These are phyloP conservation scores for Liopterus haemorrhoidalis DNA, from an alignment of 2,888 invertebrate genomes.

Conservation along the genomic window DNA sequence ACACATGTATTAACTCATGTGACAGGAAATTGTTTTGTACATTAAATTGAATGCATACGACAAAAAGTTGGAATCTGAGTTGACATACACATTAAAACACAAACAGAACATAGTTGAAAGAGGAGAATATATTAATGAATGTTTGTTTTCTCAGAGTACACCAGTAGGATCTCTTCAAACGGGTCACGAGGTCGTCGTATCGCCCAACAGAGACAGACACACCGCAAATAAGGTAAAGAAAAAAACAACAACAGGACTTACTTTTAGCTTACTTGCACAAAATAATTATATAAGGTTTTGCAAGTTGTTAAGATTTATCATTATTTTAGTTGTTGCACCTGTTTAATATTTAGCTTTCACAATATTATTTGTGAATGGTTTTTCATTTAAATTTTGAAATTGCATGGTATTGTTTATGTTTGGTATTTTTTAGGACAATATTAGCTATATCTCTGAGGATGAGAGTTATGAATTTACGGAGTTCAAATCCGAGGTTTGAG, in stretches of 20 bases:
- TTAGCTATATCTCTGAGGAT: conserved; percentile 19
- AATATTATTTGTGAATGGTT: conserved; percentile 3
- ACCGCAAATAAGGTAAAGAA: conserved; percentile 69
- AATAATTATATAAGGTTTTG: conserved; percentile 3
- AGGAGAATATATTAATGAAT: not conserved
- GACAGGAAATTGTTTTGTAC: too few relatives aligned
- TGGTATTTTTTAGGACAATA: conserved; percentile 17
- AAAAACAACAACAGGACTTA: conserved; percentile 12
- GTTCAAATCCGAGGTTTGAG: conserved; percentile 18
- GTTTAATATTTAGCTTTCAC: conserved; percentile 3
- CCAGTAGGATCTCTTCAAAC: conserved; percentile 89
- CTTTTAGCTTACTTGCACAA: conserved; percentile 25
- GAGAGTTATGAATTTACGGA: conserved; percentile 15
- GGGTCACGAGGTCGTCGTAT: conserved; percentile 83
- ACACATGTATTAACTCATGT: too few relatives aligned
- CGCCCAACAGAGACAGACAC: conserved; percentile 83
- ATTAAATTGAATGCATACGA: too few relatives aligned
- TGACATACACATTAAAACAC: too few relatives aligned
- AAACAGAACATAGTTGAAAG: too few relatives aligned
- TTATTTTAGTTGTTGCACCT: conserved; percentile 10
- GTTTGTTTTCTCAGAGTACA: conserved; percentile 66
- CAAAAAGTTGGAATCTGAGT: too few relatives aligned
- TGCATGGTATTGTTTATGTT: conserved; percentile 11
- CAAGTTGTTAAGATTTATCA: conserved; percentile 5
- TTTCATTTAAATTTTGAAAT: conserved; percentile 7